phyloP scores from a whole-genome alignment of 1,140 invertebrate genomes.

The Aphelinus certus region DNA sequence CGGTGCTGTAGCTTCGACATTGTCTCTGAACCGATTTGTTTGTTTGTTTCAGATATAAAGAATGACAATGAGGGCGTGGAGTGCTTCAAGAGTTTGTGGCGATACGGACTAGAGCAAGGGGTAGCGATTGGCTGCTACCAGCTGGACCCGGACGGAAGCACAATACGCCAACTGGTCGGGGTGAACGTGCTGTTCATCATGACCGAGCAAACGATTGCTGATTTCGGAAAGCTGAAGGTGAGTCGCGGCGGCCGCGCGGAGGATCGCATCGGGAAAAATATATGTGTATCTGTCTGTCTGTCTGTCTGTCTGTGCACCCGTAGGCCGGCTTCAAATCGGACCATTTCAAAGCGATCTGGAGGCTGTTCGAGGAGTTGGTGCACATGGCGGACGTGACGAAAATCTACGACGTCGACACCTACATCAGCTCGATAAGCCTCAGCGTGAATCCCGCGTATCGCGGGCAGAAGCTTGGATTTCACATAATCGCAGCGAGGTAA shows the following conservation, averaged over 20 bases:
- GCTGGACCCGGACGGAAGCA: slow-evolving; percentile 41
- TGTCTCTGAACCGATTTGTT: not conserved
- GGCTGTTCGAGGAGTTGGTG: slow-evolving; percentile 5
- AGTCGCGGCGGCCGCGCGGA: too few relatives aligned
- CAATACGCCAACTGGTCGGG: slow-evolving; percentile 52
- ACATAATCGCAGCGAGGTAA: slow-evolving; percentile 52
- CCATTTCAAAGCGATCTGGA: slow-evolving; percentile 2
- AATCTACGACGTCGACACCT: slow-evolving; percentile 52
- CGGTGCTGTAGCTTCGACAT: too few relatives aligned
- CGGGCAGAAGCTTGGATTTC: slow-evolving; percentile 52
- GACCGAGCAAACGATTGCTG: slow-evolving; percentile 5
- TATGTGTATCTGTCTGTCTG: too few relatives aligned
- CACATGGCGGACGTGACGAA: slow-evolving; percentile 42
- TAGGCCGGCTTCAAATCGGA: slow-evolving; percentile 17
- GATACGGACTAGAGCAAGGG: slow-evolving; percentile 44
- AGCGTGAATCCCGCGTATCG: slow-evolving; percentile 52
- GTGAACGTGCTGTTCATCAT: slow-evolving; percentile 46
- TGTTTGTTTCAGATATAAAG: slow-evolving; percentile 43
- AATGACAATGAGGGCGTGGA: slow-evolving; percentile 44
- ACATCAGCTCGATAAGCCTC: slow-evolving; percentile 52
- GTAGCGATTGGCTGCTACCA: slow-evolving; percentile 50
- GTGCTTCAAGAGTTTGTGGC: slow-evolving; percentile 46
- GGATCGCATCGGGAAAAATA: too few relatives aligned
- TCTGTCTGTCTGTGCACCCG: too few relatives aligned
- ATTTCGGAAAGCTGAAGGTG: slow-evolving; percentile 3